Conservation (phyloP, 2,888 invertebrate genomes). For the Orchestes rusci region DNA sequence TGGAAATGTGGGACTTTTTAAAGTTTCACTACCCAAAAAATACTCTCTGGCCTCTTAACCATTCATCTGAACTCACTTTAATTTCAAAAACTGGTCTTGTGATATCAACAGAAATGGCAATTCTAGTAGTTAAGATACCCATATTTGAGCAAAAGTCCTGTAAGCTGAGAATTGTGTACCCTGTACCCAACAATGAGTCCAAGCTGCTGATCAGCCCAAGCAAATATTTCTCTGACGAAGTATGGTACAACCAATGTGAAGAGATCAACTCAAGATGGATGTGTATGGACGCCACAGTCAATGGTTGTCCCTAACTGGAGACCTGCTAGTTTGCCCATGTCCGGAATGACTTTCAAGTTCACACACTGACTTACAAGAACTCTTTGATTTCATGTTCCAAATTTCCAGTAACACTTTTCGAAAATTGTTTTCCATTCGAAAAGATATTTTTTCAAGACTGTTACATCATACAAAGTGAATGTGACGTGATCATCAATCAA, state of each 20-base stretch:
- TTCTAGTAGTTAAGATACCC: neutral
- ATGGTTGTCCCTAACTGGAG: neutral
- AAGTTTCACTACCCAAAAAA: neutral
- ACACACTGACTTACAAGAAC: neutral
- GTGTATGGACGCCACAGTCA: neutral
- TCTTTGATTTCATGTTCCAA: neutral
- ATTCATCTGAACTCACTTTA: neutral
- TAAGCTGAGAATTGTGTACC: neutral
- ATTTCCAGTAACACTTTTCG: neutral
- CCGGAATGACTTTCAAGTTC: neutral
- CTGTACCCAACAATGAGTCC: constrained; percentile 1
- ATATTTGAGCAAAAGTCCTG: neutral
- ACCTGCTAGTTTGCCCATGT: neutral
- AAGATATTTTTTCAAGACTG: neutral
- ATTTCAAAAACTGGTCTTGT: neutral
- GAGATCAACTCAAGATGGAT: constrained; percentile 1
- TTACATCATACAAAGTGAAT: neutral
- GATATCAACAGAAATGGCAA: neutral
- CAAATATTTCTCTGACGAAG: neutral
- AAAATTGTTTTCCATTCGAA: no score
- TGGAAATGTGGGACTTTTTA: neutral
- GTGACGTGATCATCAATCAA: neutral
- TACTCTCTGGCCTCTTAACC: neutral
- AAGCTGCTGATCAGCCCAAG: neutral
- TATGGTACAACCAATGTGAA: neutral